Base-by-base conservation (phyloP, 2,113 vertebrate species). In the Polyodon spathula region DNA sequence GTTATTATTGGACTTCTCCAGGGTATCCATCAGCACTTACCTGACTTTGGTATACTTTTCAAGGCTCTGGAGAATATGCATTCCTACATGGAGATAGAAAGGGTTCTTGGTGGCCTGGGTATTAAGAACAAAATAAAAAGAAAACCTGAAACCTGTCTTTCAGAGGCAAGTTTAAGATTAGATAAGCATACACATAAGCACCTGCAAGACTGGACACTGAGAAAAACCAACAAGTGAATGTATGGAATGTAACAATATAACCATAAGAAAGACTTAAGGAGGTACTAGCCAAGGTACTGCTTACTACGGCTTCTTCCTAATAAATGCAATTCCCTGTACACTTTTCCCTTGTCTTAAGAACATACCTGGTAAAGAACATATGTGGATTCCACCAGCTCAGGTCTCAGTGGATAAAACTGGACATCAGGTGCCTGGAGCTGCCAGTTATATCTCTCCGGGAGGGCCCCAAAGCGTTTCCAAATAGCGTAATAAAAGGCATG, bases 401-500 rank as follows among this genome's bases (percentile, higher is more conserved):
- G 97, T 71, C 97, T 84, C 61, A 99, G 83, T 0, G 97, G 95
- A 57, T 99, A 99, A 62, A 99, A 98, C 17, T 91, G 90, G 58
- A 98, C 91, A 40, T 99, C 97, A 0, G 97, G 94, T 1, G 93
- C 92, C 75, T 98, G 93, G 43, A 97, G 79, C 62, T 98, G 95
- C 97, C 97, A 99, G 88, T 99, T 99, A 72, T 95, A 99, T 50
- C 97, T 82, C 73, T 99, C 97, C 0, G 97, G 95, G 60, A 99
- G 86, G 48, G 97, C 95, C 10, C 94, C 97, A 0, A 92, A 99
- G 8, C 97, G 91, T 58, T 94, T 98, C 97, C 97, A 99, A 44
- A 98, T 96, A 73, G 95, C 94, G 15, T 99, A 98, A 78, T 99
- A 98, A 74, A 98, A 98, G 66, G 97, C 95, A 37, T 99, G 97